Conservation (phyloP, 2,888 invertebrate species). For the Melanostoma scalare region DNA sequence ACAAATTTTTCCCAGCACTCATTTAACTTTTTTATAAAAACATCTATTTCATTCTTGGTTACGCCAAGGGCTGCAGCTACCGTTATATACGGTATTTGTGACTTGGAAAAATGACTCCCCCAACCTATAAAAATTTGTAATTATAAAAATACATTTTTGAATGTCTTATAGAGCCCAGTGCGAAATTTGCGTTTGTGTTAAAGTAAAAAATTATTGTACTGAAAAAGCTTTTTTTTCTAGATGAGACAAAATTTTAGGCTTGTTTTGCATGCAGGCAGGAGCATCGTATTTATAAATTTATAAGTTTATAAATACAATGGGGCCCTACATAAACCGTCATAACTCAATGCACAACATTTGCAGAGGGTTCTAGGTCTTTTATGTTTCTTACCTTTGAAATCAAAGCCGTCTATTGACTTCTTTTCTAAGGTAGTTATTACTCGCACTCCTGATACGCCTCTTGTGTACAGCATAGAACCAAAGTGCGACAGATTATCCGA, state of each 20-base stretch:
- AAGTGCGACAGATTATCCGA: constrained; percentile 83
- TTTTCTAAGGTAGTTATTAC: constrained; percentile 84
- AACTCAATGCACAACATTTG: too few species aligned
- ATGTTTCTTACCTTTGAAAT: constrained; percentile 83
- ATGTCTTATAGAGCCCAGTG: too few species aligned
- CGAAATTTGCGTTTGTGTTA: too few species aligned
- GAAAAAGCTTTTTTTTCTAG: too few species aligned
- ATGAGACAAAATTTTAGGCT: too few species aligned
- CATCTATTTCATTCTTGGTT: constrained; percentile 86
- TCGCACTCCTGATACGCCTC: constrained; percentile 88
- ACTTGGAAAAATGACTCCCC: constrained; percentile 85
- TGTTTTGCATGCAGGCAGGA: too few species aligned
- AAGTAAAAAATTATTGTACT: too few species aligned
- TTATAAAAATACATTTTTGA: too few species aligned
- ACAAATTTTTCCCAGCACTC: constrained; percentile 83
- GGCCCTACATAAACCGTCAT: too few species aligned
- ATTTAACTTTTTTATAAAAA: constrained; percentile 86
- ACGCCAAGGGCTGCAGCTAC: constrained; percentile 89
- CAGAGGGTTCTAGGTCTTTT: too few species aligned
- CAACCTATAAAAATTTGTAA: constrained; percentile 83
- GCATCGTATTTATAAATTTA: neutral
- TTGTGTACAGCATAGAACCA: constrained; percentile 88
- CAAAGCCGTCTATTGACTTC: constrained; percentile 83
- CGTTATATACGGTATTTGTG: constrained; percentile 85
- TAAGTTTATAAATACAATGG: neutral